These are phyloP conservation scores for Eurosta solidaginis DNA, from an alignment of 1,140 invertebrate species.

Conservation along the genomic window DNA sequence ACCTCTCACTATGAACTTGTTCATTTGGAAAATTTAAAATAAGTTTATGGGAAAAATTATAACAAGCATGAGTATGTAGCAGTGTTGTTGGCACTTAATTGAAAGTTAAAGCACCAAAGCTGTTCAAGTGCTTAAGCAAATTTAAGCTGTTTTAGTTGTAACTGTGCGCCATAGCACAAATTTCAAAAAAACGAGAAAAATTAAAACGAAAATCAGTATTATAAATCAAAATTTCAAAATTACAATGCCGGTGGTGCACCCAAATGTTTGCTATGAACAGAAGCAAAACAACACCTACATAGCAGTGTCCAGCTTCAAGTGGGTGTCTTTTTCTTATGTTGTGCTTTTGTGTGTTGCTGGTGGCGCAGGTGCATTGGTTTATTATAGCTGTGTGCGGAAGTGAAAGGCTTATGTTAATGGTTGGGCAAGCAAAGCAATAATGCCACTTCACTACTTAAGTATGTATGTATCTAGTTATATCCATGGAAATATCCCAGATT, in stretches of 20 bases:
- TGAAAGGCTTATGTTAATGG: slow-evolving; percentile 17
- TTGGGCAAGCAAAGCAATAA: neutral
- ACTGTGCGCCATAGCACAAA: neutral
- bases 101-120: slow-evolving; percentile 22
- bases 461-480: neutral
- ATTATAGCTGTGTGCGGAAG: slow-evolving; percentile 5
- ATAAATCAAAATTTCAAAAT: slow-evolving; percentile 26
- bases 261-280: neutral
- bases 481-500: neutral
- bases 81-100: slow-evolving; percentile 12
- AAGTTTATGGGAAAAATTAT: neutral
- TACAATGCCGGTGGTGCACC: neutral
- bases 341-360: neutral
- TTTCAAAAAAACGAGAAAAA: neutral
- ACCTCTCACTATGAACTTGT: too few species aligned
- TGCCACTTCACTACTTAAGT: neutral
- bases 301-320: neutral
- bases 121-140: neutral
- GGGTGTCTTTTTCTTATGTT: neutral
- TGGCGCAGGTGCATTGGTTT: too few species aligned
- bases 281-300: neutral
- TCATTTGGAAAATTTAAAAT: too few species aligned
- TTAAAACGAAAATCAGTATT: neutral
- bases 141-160: neutral
- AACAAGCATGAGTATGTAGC: neutral